Evolutionary conservation across 1,140 invertebrate species (phyloP), one percentile per base, ranked within the genome.

Genomic region (Epicauta chinensis): DNA sequence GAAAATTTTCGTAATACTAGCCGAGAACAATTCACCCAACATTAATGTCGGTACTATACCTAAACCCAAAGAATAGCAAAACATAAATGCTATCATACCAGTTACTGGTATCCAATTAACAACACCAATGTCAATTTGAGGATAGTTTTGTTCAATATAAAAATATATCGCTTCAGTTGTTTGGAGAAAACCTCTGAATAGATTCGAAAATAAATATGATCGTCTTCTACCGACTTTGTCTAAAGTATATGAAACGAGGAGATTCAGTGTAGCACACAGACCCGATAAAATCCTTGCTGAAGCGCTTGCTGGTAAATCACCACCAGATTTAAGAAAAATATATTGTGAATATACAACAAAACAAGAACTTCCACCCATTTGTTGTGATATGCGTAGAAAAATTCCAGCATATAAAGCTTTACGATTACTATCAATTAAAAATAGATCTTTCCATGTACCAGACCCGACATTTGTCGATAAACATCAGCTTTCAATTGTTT

Each of bases 161-260:
- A 81, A 84, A 65, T 81, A 84, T 13, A 75, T 63, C 11, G 78
- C 76, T 47, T 80, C 72, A 6, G 76, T 67, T 17, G 73, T 44
- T 51, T 82, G 75, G 31, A 73, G 70, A 13, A 76, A 44, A 45
- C 72, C 77, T 40, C 76, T 77, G 32, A 75, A 74, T 17, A 67
- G 66, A 31, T 73, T 77, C 0, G 83, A 85, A 17, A 80, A 60
- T 2, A 82, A 66, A 10, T 88, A 69, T 7, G 89, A 69, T 14
- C 78, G 75, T 63, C 79, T 79, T 58, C 87, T 74, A 7, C 89
- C 87, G 14, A 77, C 73, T 48, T 76, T 78, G 69, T 90, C 87
- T 44, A 88, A 82, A 31, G 84, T 63, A 31, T 81, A 66, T 0
- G 78, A 79, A 0, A 81, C 77, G 45, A 79, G 60, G 6, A 78